A percentile compares a stretch with the other conserved stretches of the same genome.
Conservation (phyloP, 2,888 invertebrate genomes). For the Cybosia mesomella region DNA sequence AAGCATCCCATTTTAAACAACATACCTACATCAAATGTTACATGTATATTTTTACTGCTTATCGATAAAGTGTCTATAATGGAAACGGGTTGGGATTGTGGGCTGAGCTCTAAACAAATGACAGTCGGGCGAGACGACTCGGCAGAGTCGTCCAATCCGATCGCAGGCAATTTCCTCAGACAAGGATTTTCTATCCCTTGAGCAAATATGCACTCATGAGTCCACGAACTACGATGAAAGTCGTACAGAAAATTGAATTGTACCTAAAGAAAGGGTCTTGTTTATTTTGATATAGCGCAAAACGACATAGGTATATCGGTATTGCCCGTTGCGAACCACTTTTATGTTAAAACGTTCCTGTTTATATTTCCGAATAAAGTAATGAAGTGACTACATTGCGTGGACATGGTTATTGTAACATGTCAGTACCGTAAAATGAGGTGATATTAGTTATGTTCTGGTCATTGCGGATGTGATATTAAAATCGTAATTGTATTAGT, state of each 20-base stretch:
- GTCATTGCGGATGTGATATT: conserved; percentile 21
- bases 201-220: conserved; percentile 78
- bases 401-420: conserved; percentile 27
- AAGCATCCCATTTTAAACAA: conserved; percentile 31
- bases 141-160: conserved; percentile 71
- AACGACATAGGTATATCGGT: conserved; percentile 8
- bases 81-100: conserved; percentile 51
- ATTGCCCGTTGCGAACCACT: conserved; percentile 27
- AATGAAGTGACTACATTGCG: conserved; percentile 41
- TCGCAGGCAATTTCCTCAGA: conserved; percentile 75
- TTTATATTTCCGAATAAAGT: conserved; percentile 42
- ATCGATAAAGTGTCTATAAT: conserved; percentile 57
- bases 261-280: conserved; percentile 63
- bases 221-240: conserved; percentile 67
- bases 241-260: conserved; percentile 76
- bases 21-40: conserved; percentile 29
- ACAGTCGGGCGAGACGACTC: conserved; percentile 62
- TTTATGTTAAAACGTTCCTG: conserved; percentile 45
- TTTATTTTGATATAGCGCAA: conserved; percentile 51
- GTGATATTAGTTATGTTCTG: conserved; percentile 30
- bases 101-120: conserved; percentile 68
- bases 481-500: conserved; percentile 26
- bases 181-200: conserved; percentile 75
- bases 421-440: conserved; percentile 28
- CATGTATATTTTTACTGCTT: conserved; percentile 51